These are phyloP conservation scores for Prolemur simus DNA, from an alignment of 2,113 vertebrate species.

Conservation along the genomic window DNA sequence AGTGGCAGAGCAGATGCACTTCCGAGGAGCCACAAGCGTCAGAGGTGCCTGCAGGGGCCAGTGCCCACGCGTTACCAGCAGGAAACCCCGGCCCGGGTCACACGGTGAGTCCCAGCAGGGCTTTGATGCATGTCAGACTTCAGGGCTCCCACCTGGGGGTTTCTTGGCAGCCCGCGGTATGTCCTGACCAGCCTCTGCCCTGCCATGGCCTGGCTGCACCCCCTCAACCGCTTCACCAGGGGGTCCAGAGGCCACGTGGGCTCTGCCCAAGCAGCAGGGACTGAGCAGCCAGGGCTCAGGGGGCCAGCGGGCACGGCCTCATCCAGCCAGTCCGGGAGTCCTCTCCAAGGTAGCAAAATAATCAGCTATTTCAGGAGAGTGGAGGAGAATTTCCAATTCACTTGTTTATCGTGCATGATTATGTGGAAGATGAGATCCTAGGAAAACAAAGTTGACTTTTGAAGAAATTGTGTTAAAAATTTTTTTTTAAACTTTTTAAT, in stretches of 20 bases:
- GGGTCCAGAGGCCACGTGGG: not conserved
- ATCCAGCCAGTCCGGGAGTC: not conserved
- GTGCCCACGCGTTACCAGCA: rapidly evolving
- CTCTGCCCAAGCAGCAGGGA: not conserved
- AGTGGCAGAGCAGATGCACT: not conserved
- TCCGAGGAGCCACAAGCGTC: not conserved
- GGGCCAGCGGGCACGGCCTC: not conserved
- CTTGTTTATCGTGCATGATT: not conserved
- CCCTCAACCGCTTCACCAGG: not conserved
- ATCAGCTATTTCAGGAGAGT: not conserved
- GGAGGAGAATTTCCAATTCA: not conserved
- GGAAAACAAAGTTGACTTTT: not conserved
- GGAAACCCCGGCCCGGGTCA: not conserved
- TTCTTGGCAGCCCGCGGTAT: not conserved
- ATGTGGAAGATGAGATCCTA: not conserved
- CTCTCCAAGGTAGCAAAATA: not conserved
- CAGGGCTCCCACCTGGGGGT: too few species aligned
- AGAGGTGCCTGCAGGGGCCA: rapidly evolving
- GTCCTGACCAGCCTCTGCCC: not conserved
- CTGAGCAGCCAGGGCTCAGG: not conserved
- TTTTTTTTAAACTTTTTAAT: not conserved
- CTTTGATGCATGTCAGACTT: not conserved
- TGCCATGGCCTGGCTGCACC: too few species aligned
- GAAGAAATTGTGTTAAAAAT: not conserved
- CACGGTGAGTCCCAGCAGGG: not conserved